Conservation (phyloP, 2,888 invertebrate species). For the Zygothrica quintamaculata region DNA sequence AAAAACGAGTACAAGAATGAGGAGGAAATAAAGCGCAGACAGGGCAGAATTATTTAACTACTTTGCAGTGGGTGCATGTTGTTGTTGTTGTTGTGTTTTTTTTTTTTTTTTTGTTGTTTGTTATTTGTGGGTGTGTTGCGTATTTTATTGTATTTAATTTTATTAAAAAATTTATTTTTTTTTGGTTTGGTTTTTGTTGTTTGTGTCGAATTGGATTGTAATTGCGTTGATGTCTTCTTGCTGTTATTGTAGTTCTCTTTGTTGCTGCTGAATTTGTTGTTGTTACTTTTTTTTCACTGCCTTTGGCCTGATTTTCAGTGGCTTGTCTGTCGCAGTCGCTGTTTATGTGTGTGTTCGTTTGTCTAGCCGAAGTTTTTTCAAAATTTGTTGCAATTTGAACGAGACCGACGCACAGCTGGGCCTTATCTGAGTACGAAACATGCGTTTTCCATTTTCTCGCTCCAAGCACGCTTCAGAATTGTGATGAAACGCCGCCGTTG, state of each 20-base stretch:
- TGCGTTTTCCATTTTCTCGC: conserved; percentile 77
- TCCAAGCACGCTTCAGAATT: conserved; percentile 66
- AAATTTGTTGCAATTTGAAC: conserved; percentile 60
- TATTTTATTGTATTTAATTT: too few species aligned
- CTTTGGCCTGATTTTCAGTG: conserved; percentile 42
- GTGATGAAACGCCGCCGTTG: conserved; percentile 40
- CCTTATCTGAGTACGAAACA: conserved; percentile 73
- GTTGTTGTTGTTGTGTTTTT: conserved; percentile 40
- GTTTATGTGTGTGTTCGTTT: conserved; percentile 18
- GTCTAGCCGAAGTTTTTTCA: conserved; percentile 45
- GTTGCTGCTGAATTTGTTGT: conserved; percentile 24
- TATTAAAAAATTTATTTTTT: too few species aligned
- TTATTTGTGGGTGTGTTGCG: conserved; percentile 19
- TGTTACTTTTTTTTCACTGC: conserved; percentile 21
- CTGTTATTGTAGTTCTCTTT: conserved; percentile 33
- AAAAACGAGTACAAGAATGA: conserved; percentile 63
- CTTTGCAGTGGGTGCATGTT: conserved; percentile 78
- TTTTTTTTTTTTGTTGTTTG: conserved; percentile 42
- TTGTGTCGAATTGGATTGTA: conserved; percentile 20
- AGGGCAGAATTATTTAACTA: conserved; percentile 81
- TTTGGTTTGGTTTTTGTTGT: conserved; percentile 21
- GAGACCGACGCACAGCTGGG: conserved; percentile 71
- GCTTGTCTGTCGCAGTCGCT: conserved; percentile 29
- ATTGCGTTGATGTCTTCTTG: conserved; percentile 30
- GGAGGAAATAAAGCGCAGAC: conserved; percentile 81